Percentiles rank a stretch among this genome's conserved stretches.
phyloP scores from a whole-genome alignment of 2,113 vertebrate genomes.

The Pimephales promelas region DNA sequence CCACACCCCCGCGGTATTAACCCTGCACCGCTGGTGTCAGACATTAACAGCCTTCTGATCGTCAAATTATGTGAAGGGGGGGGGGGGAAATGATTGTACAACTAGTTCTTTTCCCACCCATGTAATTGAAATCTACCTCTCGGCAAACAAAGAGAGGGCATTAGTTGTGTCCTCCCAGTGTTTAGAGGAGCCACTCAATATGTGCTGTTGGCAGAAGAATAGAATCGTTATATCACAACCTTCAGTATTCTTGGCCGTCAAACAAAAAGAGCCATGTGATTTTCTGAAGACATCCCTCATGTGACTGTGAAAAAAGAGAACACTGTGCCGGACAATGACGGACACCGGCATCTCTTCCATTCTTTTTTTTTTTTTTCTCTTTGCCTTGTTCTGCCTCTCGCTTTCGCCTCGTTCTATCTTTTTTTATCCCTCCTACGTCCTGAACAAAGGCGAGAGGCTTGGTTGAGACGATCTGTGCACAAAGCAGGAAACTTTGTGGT shows the following conservation, averaged over 20 bases:
- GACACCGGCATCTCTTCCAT: constrained; percentile 45
- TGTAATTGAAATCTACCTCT: constrained; percentile 38
- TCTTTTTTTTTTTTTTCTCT: background rate
- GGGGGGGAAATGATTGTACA: constrained; percentile 14
- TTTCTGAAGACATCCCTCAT: constrained; percentile 59
- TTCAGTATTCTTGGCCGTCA: constrained; percentile 56
- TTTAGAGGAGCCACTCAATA: constrained; percentile 47
- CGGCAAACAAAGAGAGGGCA: constrained; percentile 53
- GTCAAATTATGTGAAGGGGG: constrained; percentile 12
- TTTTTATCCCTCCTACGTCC: constrained; percentile 1
- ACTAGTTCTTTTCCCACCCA: constrained; percentile 20
- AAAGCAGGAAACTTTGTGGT: constrained; percentile 61
- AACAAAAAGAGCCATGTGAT: constrained; percentile 58
- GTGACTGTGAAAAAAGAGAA: constrained; percentile 64
- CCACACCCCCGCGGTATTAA: background rate
- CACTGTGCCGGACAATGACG: constrained; percentile 56
- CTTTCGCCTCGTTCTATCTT: background rate
- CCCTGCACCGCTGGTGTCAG: constrained; percentile 28
- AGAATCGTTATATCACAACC: constrained; percentile 54
- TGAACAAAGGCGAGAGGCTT: constrained; percentile 42
- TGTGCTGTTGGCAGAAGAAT: constrained; percentile 54
- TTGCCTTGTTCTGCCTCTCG: background rate
- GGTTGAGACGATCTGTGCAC: constrained; percentile 50
- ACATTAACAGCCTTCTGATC: constrained; percentile 23
- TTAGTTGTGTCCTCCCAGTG: constrained; percentile 48